Evolutionary conservation across 2,888 invertebrate genomes (phyloP).

Genomic region (Microplitis deprimator): DNA sequence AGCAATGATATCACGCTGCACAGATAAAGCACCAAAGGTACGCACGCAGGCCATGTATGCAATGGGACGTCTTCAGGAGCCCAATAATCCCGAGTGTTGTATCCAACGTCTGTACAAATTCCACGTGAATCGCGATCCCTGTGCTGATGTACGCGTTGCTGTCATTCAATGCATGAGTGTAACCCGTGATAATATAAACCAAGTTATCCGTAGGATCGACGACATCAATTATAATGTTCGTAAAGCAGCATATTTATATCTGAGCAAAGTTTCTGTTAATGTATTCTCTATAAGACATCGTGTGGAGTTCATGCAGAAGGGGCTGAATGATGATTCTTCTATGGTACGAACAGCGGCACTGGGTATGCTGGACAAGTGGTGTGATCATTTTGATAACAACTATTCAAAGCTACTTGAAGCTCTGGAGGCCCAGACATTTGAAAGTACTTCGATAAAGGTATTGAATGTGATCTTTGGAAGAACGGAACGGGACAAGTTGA

Average conservation of each 20-base stretch:
- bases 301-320: conserved; percentile 76
- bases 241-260: conserved; percentile 73
- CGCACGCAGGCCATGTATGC: conserved; percentile 86
- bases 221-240: conserved; percentile 87
- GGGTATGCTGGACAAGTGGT: conserved; percentile 73
- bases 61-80: conserved; percentile 85
- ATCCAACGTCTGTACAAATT: conserved; percentile 82
- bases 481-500: conserved; percentile 67
- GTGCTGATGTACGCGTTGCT: conserved; percentile 81
- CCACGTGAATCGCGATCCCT: conserved; percentile 83
- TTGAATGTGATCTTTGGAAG: conserved; percentile 74
- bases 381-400: conserved; percentile 80
- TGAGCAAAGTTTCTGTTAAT: conserved; percentile 74
- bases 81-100: conserved; percentile 81
- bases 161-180: conserved; percentile 78
- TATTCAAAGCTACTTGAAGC: conserved; percentile 82
- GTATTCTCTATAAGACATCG: conserved; percentile 79
- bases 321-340: conserved; percentile 77
- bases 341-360: conserved; percentile 71
- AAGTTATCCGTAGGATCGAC: conserved; percentile 80
- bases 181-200: conserved; percentile 80
- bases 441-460: conserved; percentile 74
- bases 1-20: conserved; percentile 78
- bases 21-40: conserved; percentile 84
- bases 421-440: conserved; percentile 80